Conservation (phyloP, 2,113 vertebrate genomes). For the Oceanodroma tethys region DNA sequence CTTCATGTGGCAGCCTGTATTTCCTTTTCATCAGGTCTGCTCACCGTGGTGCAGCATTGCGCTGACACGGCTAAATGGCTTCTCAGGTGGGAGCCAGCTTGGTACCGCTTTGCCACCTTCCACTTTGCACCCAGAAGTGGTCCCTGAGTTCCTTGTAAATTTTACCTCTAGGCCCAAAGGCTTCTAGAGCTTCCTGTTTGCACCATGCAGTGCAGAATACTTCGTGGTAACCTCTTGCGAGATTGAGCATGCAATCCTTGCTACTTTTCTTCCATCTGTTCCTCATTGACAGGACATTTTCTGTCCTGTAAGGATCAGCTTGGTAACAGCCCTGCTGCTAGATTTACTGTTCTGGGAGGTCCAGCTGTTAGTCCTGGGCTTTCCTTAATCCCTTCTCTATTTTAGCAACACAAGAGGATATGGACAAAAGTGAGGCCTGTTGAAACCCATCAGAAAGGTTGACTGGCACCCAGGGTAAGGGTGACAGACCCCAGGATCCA, state of each 20-base stretch:
- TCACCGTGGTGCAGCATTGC: not conserved
- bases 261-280: not conserved
- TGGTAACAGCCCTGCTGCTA: not conserved
- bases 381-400: not conserved
- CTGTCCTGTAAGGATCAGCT: not conserved
- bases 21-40: not conserved
- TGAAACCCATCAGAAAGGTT: not conserved
- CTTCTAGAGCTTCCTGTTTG: not conserved
- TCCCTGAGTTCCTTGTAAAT: not conserved
- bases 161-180: not conserved
- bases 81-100: not conserved
- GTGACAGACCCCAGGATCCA: not conserved
- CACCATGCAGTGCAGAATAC: rapidly evolving
- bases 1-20: not conserved
- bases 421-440: not conserved
- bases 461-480: not conserved
- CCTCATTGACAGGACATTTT: not conserved
- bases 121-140: not conserved
- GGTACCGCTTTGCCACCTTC: rapidly evolving
- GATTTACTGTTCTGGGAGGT: not conserved
- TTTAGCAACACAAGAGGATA: not conserved
- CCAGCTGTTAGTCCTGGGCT: not conserved
- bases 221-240: not conserved
- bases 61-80: not conserved
- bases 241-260: rapidly evolving